phyloP scores from a whole-genome alignment of 2,797 vertebrate genomes.

The Graptemys geographica region DNA sequence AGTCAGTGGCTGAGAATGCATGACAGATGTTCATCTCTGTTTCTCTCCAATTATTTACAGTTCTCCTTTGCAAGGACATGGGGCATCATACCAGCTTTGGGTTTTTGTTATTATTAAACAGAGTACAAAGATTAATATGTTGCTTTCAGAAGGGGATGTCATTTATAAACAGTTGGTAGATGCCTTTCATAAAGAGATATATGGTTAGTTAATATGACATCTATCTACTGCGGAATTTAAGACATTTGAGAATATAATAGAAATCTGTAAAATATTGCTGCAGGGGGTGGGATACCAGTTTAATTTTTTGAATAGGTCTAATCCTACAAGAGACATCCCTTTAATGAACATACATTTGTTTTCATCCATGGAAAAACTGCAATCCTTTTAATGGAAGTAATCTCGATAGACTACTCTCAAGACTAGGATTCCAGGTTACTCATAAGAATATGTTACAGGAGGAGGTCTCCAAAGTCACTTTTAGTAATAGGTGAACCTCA shows the following conservation, averaged over 20 bases:
- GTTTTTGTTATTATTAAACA: not conserved
- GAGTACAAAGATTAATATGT: not conserved
- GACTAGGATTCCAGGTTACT: not conserved
- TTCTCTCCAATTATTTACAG: not conserved
- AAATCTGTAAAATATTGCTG: not conserved
- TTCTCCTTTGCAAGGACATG: not conserved
- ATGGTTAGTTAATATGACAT: not conserved
- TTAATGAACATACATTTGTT: not conserved
- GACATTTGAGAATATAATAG: not conserved
- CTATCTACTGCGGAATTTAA: not conserved
- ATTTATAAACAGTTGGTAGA: not conserved
- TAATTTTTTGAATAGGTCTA: not conserved
- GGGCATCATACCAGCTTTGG: not conserved
- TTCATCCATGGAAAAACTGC: not conserved
- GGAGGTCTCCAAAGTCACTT: not conserved
- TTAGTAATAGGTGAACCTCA: not conserved
- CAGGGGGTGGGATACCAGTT: not conserved
- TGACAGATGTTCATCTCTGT: not conserved
- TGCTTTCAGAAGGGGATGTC: not conserved
- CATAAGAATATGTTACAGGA: not conserved
- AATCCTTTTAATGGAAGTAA: not conserved
- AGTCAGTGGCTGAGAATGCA: not conserved
- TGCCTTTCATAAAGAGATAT: not conserved
- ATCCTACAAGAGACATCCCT: not conserved
- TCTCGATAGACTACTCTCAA: not conserved